Percentiles rank a stretch among this genome's conserved stretches.
Evolutionary conservation across 1,140 invertebrate species (phyloP).

Genomic region (Aplysia californica): DNA sequence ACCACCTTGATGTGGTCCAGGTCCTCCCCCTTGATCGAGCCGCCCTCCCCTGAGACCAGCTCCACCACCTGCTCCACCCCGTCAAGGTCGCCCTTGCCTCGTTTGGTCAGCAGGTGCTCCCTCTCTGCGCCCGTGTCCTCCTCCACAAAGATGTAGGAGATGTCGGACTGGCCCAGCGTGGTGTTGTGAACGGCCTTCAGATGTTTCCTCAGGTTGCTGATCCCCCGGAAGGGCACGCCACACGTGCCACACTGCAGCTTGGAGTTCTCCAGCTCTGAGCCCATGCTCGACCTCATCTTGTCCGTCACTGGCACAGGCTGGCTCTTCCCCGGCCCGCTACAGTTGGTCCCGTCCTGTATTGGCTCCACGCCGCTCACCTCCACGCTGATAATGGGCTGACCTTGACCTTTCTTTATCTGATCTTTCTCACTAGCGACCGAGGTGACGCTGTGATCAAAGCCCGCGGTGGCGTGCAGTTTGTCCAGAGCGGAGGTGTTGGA

Average conservation of each 20-base stretch:
- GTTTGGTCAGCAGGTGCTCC: background rate
- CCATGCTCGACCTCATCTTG: background rate
- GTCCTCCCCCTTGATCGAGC: too few relatives aligned
- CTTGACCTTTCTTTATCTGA: too few relatives aligned
- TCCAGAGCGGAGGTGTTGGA: too few relatives aligned
- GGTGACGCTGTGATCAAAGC: background rate
- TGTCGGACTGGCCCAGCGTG: constrained; percentile 3
- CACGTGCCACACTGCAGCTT: constrained; percentile 16
- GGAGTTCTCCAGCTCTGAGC: background rate
- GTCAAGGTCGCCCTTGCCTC: background rate
- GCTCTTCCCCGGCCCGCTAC: too few relatives aligned
- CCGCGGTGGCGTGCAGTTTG: background rate
- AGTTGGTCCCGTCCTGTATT: too few relatives aligned
- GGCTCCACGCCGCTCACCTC: too few relatives aligned
- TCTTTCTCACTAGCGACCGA: background rate
- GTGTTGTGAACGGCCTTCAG: constrained; percentile 12
- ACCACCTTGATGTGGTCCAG: background rate
- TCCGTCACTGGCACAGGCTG: background rate
- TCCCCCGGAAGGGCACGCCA: constrained; percentile 3
- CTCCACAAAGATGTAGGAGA: constrained; percentile 3
- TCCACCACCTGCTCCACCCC: background rate
- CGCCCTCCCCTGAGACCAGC: too few relatives aligned
- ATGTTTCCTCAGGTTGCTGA: constrained; percentile 7
- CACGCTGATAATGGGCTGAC: too few relatives aligned
- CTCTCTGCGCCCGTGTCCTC: background rate